Evolutionary conservation across 2,797 vertebrate genomes (phyloP).

Genomic region (Kryptopterus vitreolus): DNA sequence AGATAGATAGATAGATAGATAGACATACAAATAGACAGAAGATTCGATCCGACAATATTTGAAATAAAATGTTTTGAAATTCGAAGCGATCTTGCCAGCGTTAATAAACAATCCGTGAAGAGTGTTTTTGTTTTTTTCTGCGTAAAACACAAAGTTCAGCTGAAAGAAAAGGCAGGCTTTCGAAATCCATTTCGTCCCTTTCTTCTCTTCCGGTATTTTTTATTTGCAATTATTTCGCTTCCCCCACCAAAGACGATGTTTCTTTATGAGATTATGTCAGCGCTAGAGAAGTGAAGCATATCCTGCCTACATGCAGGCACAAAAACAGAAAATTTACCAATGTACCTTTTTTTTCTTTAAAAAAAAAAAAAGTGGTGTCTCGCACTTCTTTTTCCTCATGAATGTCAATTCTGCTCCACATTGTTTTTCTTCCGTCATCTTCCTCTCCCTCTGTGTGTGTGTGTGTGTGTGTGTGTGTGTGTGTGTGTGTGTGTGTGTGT

Average conservation of each 20-base stretch:
- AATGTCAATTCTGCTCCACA: slow-evolving; percentile 16
- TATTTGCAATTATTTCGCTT: not conserved
- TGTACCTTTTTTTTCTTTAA: too few species aligned
- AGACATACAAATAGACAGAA: too few species aligned
- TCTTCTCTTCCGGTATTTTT: not conserved
- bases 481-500: slow-evolving; percentile 35
- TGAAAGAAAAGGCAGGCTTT: not conserved
- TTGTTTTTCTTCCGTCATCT: slow-evolving; percentile 2
- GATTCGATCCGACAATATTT: too few species aligned
- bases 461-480: slow-evolving; percentile 3
- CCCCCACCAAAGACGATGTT: not conserved
- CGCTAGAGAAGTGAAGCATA: not conserved
- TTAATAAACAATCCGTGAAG: not conserved
- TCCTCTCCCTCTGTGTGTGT: not conserved
- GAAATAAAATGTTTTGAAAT: not conserved
- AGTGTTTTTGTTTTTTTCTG: not conserved
- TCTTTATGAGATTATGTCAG: not conserved
- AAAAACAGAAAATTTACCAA: not conserved
- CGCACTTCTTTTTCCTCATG: not conserved
- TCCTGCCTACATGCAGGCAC: not conserved
- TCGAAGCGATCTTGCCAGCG: not conserved
- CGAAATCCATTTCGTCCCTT: not conserved
- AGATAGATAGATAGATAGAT: too few species aligned
- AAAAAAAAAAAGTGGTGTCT: not conserved
- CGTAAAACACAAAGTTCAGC: not conserved